These are phyloP conservation scores for Drosophila leonis DNA, from an alignment of 2,888 invertebrate genomes.

Conservation along the genomic window DNA sequence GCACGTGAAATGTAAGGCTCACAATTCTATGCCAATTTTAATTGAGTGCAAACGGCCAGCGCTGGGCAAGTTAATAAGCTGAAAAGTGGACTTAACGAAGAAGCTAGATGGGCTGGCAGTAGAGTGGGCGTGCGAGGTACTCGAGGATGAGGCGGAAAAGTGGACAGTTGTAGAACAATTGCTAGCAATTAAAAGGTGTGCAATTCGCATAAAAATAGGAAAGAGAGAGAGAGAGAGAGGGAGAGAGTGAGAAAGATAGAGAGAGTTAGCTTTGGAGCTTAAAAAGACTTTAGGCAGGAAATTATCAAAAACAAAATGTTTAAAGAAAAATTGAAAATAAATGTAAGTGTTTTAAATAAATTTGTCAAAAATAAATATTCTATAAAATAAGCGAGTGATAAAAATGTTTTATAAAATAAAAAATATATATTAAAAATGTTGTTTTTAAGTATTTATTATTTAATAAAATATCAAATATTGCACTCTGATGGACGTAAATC, in stretches of 20 bases:
- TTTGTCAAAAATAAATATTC: background rate
- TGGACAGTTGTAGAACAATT: slow-evolving; percentile 53
- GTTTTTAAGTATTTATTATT: too few species aligned
- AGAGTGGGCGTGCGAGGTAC: background rate
- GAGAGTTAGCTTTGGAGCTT: background rate
- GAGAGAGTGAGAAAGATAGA: background rate
- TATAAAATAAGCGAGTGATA: background rate
- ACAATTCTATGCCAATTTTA: slow-evolving; percentile 72
- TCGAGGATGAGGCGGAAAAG: slow-evolving; percentile 8
- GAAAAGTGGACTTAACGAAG: slow-evolving; percentile 55
- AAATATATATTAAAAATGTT: too few species aligned
- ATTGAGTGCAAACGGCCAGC: slow-evolving; percentile 64
- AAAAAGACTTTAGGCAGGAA: background rate
- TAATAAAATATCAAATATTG: too few species aligned
- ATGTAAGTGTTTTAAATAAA: background rate
- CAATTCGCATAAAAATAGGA: slow-evolving; percentile 6
- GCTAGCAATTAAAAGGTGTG: slow-evolving; percentile 61
- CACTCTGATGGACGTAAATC: too few species aligned
- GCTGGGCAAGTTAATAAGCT: slow-evolving; percentile 65
- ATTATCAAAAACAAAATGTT: background rate
- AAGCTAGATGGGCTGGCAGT: background rate
- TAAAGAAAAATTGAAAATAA: background rate
- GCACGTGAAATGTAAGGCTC: slow-evolving; percentile 55
- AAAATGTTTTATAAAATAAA: too few species aligned
- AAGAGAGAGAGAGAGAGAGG: too few species aligned